A percentile compares a stretch with the other conserved stretches of the same genome.
phyloP scores from a whole-genome alignment of 2,113 vertebrate species.

The Pitta sordida region DNA sequence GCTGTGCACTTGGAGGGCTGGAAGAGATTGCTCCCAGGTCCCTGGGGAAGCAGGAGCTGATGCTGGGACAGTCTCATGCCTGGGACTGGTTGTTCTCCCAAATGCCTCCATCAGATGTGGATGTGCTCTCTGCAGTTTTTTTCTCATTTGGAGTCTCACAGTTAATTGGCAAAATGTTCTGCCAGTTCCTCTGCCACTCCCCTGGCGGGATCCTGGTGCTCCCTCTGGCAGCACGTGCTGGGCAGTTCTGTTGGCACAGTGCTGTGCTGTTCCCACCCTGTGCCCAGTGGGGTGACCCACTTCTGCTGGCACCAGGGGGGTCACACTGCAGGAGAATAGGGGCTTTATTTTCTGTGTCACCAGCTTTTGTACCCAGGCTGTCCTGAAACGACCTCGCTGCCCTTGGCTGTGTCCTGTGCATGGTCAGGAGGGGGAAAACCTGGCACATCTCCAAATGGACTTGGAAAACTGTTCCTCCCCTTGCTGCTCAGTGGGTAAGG shows the following conservation, averaged over 20 bases:
- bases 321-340: background rate
- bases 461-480: background rate
- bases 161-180: background rate
- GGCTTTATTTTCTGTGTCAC: background rate
- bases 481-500: background rate
- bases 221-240: accelerated
- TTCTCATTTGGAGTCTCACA: accelerated
- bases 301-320: background rate
- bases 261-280: background rate
- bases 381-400: background rate
- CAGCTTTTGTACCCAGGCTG: background rate
- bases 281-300: accelerated
- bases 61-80: background rate
- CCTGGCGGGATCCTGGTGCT: accelerated
- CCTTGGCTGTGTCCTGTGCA: background rate
- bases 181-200: background rate
- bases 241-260: background rate
- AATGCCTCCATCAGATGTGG: background rate
- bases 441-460: background rate
- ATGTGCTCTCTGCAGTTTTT: background rate
- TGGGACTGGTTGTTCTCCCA: background rate
- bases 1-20: background rate
- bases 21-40: background rate
- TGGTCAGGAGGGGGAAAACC: background rate
- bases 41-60: background rate